Evolutionary conservation across 2,113 vertebrate genomes (phyloP), one percentile per base, ranked within the genome.

Genomic region (Periophthalmus modestus): DNA sequence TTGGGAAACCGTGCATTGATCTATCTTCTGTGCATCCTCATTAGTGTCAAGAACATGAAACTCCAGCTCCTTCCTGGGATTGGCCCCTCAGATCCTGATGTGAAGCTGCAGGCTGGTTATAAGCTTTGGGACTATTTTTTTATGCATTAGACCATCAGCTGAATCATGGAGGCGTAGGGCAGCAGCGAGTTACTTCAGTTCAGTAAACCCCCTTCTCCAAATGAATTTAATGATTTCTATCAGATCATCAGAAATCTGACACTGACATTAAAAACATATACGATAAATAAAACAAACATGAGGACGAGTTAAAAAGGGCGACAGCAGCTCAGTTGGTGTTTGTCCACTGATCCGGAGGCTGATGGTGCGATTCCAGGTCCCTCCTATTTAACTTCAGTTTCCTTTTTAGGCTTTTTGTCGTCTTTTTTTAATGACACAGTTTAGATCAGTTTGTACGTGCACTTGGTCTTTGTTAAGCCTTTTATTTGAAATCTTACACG

Each of bases 1-100:
- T 9, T 48, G 62, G 54, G 50, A 73, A 82, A 63, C 71, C 28
- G 4, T 66, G 52, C 71, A 66, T 28, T 75, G 65, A 82, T 66
- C 73, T 57, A 71, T 62, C 47, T 47, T 1, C 39, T 43, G 39
- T 43, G 33, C 48, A 19, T 79, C 68, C 65, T 79, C 61, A 73
- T 79, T 81, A 74, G 58, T 66, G 76, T 77, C 75, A 59, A 72
- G 63, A 71, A 55, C 57, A 68, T 52, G 57, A 13, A 47, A 57
- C 54, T 54, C 71, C 23, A 52, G 52, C 23, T 28, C 52, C n/a
- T 86, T n/a, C 24, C 65, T 54, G 24, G 57, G 69, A 81, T 65
- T 70, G 39, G 76, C 36, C 36, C 62, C 36, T 65, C 34, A 65
- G 19, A 65, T 43, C 2, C 43, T 28, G 71, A 61, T 28, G 57